Conservation (phyloP, 2,113 vertebrate genomes). For the Perca schrenkii region DNA sequence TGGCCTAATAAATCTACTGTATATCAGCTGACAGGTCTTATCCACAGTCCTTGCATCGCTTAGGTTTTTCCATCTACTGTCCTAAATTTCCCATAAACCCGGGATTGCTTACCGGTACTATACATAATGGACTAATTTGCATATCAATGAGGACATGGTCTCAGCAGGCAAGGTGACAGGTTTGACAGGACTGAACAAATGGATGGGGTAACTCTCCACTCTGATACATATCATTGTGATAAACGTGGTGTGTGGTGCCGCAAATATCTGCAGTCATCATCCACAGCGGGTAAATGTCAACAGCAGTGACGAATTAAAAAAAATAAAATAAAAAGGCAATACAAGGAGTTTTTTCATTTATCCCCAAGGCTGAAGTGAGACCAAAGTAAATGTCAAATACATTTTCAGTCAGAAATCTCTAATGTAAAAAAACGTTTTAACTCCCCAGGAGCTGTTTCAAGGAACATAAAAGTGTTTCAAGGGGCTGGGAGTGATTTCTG, state of each 20-base stretch:
- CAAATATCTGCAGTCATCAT: conserved; percentile 24
- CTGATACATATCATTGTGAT: conserved; percentile 8
- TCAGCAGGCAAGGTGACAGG: neutral
- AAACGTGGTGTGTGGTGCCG: neutral
- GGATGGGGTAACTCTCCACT: neutral
- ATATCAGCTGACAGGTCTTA: neutral
- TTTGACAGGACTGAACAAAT: conserved; percentile 12
- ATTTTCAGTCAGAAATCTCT: conserved; percentile 23
- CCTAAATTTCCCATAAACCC: neutral
- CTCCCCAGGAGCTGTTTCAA: conserved; percentile 27
- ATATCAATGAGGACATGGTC: conserved; percentile 1
- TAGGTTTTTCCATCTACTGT: neutral
- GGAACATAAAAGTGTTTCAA: conserved; percentile 13
- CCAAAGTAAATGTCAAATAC: conserved; percentile 44
- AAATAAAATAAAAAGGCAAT: neutral
- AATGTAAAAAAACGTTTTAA: neutral
- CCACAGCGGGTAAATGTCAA: conserved; percentile 25
- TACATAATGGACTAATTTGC: conserved; percentile 12
- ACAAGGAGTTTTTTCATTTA: conserved; percentile 1
- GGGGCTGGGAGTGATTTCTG: conserved; percentile 6
- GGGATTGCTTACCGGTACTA: neutral
- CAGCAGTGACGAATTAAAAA: neutral
- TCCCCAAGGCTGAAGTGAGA: conserved; percentile 36
- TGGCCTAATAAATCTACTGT: neutral
- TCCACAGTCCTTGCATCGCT: neutral